Percentiles rank a stretch among this genome's conserved stretches.
Conservation (phyloP, 1,140 invertebrate species). For the Trichoplusia ni region DNA sequence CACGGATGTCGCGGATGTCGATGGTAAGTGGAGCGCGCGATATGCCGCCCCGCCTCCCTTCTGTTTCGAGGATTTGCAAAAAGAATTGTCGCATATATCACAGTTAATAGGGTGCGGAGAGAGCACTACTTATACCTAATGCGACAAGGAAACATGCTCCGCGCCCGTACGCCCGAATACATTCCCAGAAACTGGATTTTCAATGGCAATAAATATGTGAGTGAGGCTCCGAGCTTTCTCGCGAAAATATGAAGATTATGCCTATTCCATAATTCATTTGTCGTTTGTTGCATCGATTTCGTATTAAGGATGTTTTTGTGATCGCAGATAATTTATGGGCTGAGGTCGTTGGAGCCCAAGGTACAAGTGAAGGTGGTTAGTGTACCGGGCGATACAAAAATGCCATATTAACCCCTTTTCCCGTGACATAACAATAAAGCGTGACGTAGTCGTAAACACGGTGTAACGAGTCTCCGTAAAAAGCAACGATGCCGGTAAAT, state of each 20-base stretch:
- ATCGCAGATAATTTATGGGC: constrained; percentile 14
- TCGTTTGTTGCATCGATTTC: constrained; percentile 32
- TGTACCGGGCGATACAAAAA: constrained; percentile 51
- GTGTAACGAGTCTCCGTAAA: constrained; percentile 66
- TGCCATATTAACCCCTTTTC: constrained; percentile 67
- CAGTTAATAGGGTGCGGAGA: constrained; percentile 79
- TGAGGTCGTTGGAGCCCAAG: not conserved
- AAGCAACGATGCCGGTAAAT: constrained; percentile 74
- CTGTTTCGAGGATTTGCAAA: constrained; percentile 73
- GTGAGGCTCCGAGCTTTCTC: constrained; percentile 37
- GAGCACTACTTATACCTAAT: constrained; percentile 81
- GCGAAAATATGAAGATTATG: constrained; percentile 35
- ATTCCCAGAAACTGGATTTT: constrained; percentile 69
- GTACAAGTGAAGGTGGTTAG: not conserved
- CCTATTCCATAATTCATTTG: constrained; percentile 42
- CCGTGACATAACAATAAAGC: constrained; percentile 68
- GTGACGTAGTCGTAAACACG: constrained; percentile 68
- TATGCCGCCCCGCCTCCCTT: constrained; percentile 73
- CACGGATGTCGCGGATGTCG: constrained; percentile 52
- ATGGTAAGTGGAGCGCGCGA: constrained; percentile 62
- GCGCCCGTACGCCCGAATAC: constrained; percentile 65
- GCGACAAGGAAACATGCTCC: constrained; percentile 77
- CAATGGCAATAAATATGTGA: constrained; percentile 73
- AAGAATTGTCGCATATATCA: constrained; percentile 81
- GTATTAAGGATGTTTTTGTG: constrained; percentile 33